Base-by-base conservation (phyloP, 2,113 vertebrate species). In the Catharus fuscescens region DNA sequence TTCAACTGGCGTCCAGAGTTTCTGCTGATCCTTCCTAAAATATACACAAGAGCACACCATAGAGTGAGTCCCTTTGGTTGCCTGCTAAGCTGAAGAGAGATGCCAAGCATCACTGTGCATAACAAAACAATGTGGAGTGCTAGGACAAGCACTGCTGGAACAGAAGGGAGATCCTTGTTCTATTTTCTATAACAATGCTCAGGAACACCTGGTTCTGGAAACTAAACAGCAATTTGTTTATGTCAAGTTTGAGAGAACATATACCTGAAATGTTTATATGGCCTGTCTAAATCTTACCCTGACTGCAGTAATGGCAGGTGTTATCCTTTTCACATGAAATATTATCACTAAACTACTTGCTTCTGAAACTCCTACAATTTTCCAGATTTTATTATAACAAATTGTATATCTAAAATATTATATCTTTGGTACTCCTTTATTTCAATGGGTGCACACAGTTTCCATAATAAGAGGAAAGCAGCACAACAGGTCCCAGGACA, bases 21-120 rank as follows among this genome's bases (percentile, higher is more conserved):
- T 70, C 73, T 91, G 34, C 15, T 61, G 18, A 70, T 70, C 28
- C 74, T 85, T 72, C 38, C 12, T 80, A 62, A 80, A 71, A 69
- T 31, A 34, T 3, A 65, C 0, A 0, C 2, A 1, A 77, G 19
- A n/a, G 8, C 8, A 44, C 6, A 8, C 10, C 5, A 7, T 13
- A 47, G 40, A 18, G 12, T 16, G 36, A 42, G 45, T 65, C n/a
- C 36, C 29, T 74, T 64, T 8, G 6, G 18, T 40, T 69, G 26
- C 24, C 28, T 52, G 15, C 29, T 79, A 73, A 80, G 62, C 50
- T 76, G 61, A 81, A 90, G 31, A 77, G 23, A 82, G 45, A 32
- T 3, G 4, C 73, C 2, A 6, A 52, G 64, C 80, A 80, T 47
- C 71, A 44, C 36, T 62, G 62, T 54, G 64, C 47, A 21, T 54